Conservation (phyloP, 2,113 vertebrate species). For the Tenebrosternarchus preto region DNA sequence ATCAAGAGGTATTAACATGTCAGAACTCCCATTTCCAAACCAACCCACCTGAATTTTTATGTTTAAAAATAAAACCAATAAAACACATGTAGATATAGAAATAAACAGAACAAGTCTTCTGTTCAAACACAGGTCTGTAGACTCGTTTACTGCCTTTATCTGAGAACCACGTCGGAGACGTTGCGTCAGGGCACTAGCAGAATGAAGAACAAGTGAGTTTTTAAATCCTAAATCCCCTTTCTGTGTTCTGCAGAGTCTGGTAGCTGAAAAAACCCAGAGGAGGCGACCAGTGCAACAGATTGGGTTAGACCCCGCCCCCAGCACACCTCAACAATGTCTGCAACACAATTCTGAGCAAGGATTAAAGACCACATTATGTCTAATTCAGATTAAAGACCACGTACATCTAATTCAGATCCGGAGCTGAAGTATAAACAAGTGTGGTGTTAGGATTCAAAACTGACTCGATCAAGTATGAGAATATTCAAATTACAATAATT, state of each 20-base stretch:
- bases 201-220: background rate
- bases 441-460: background rate
- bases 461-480: background rate
- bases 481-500: background rate
- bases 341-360: background rate
- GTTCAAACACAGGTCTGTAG: slow-evolving; percentile 6
- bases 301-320: too few relatives aligned
- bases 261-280: background rate
- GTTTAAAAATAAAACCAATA: slow-evolving; percentile 10
- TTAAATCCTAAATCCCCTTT: background rate
- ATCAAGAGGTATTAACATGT: slow-evolving; percentile 70
- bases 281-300: too few relatives aligned
- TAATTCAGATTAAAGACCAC: too few relatives aligned
- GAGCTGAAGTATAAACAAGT: background rate
- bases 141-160: background rate
- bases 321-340: background rate
- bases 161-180: background rate
- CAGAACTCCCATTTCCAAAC: slow-evolving; percentile 12
- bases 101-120: background rate
- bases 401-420: background rate
- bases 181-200: background rate
- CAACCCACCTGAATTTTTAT: slow-evolving; percentile 47
- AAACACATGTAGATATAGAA: slow-evolving; percentile 12
- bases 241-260: background rate
- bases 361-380: background rate